Base-by-base conservation (phyloP, 2,797 vertebrate genomes). In the Pangasius djambal region DNA sequence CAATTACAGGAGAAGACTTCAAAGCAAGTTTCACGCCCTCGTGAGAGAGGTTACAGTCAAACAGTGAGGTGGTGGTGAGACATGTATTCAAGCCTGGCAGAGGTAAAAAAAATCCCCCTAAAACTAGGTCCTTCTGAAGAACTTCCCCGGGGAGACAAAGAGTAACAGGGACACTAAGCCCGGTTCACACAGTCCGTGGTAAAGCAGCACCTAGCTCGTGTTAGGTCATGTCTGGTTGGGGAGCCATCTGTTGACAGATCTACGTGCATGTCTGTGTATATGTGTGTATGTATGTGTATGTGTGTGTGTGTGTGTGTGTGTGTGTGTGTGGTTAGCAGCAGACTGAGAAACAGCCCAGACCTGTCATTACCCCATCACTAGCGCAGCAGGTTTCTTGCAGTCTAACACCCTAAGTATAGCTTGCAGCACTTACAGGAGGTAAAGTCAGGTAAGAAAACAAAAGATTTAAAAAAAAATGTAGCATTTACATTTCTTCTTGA, bases 211-310 rank as follows among this genome's bases (percentile, higher is more conserved):
- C 89, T 92, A 93, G 89, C 94, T 93, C 89, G 20, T 89, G 90
- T 94, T 91, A 72, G 93, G 91, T 96, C 93, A 95, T 89, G 95
- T 96, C 95, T 95, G 94, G 92, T 91, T 92, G 72, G 82, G n/a
- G 37, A 88, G 88, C 90, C 92, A 94, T 95, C 91, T 95, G 95
- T 90, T 92, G 92, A 92, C 89, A 90, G 90, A 84, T 88, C 92
- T 94, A 92, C 93, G 92, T 91, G 89, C 92, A 86, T 89, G 89
- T 88, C 89, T 93, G 89, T 91, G 79, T 40, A 31, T 55, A 31
- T 90, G 86, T 86, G 13, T 72, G 92, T 92, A 78, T n/a, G 87
- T 93, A 6, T 83, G 2, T 57, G 16, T 59, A 18, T 83, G 22
- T 13, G 22, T 40, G 4, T 65, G 91, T 93, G 77, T 40, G 88